Evolutionary conservation across 2,888 invertebrate genomes (phyloP).

Genomic region (Conchocele bisecta): DNA sequence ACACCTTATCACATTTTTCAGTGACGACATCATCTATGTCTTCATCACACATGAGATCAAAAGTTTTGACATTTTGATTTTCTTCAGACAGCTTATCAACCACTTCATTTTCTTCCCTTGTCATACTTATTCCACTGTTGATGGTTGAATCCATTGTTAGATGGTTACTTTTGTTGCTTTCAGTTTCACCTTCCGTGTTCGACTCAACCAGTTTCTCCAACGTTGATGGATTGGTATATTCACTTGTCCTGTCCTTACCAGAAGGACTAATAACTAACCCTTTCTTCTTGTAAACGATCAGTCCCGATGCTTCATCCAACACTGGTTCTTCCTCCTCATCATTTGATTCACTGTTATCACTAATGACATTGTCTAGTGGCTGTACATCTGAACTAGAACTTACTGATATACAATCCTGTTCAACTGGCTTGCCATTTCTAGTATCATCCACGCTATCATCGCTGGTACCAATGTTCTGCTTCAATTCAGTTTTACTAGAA

Average conservation of each 20-base stretch:
- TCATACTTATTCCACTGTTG: neutral
- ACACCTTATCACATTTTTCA: too few species aligned
- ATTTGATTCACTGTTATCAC: too few species aligned
- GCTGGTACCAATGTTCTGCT: neutral
- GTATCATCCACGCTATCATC: neutral
- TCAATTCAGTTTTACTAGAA: conserved; percentile 12
- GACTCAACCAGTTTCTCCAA: neutral
- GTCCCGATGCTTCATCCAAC: conserved; percentile 20
- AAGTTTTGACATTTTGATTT: too few species aligned
- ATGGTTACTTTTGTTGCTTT: neutral
- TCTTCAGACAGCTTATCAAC: neutral
- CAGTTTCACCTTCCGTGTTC: neutral
- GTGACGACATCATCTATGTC: too few species aligned
- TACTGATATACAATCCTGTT: too few species aligned
- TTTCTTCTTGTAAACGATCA: conserved; percentile 17
- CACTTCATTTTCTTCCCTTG: neutral
- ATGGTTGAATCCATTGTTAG: neutral
- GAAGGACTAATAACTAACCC: conserved; percentile 10
- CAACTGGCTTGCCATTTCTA: too few species aligned
- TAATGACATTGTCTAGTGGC: too few species aligned
- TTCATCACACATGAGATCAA: too few species aligned
- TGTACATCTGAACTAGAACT: too few species aligned
- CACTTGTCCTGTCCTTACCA: neutral
- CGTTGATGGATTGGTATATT: neutral
- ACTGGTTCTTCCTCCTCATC: conserved; percentile 4